phyloP scores from a whole-genome alignment of 2,113 vertebrate species.

The Catharus bicknelli region DNA sequence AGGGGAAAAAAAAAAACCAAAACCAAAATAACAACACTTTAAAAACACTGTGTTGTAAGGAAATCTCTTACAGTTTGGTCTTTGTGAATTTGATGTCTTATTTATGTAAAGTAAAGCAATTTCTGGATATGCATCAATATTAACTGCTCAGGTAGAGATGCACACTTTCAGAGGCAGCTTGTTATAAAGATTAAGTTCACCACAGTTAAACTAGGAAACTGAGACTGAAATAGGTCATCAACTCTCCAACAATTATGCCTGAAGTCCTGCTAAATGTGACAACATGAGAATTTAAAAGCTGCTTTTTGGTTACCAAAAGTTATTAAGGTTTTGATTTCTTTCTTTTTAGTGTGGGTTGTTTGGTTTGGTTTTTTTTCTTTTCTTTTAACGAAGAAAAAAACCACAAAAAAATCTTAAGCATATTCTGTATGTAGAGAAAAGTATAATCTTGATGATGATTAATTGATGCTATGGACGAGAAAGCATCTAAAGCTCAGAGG shows the following conservation, averaged over 20 bases:
- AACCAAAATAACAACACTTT: neutral
- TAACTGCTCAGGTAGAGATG: constrained; percentile 32
- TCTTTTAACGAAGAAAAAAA: neutral
- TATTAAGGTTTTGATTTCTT: neutral
- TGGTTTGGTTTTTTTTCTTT: neutral
- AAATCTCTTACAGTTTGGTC: constrained; percentile 48
- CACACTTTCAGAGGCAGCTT: constrained; percentile 39
- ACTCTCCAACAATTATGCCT: neutral
- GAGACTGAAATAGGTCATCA: constrained; percentile 52
- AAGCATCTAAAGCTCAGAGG: constrained; percentile 40
- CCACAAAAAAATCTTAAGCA: neutral
- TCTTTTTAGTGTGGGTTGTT: neutral
- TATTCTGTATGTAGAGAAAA: neutral
- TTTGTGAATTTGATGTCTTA: constrained; percentile 57
- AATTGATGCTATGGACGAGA: neutral
- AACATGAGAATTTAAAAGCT: neutral
- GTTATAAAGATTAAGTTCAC: constrained; percentile 58
- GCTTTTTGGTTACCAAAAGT: neutral
- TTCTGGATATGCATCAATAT: constrained; percentile 49
- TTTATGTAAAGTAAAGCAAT: constrained; percentile 52
- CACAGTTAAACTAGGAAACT: constrained; percentile 32
- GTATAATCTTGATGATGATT: neutral
- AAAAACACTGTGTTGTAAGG: constrained; percentile 40
- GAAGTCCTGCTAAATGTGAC: neutral
- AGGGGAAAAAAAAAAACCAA: too few species aligned